Conservation (phyloP, 2,888 invertebrate species). For the Tuta absoluta region DNA sequence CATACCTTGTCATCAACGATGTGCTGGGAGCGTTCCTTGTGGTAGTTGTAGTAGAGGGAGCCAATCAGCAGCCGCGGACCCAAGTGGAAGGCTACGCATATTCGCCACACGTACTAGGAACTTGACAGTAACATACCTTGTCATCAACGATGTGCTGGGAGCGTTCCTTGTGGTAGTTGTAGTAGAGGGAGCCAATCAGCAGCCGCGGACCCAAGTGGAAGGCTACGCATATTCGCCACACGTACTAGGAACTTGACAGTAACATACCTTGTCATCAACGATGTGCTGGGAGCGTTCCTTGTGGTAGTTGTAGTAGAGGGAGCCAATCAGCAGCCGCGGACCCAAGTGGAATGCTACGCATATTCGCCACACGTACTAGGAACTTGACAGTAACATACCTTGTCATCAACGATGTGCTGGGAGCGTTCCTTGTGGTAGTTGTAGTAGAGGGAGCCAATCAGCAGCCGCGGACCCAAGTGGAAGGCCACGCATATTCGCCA, state of each 20-base stretch:
- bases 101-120: conserved; percentile 83
- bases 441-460: background rate
- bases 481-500: too few species aligned
- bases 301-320: conserved; percentile 92
- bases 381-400: too few species aligned
- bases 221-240: too few species aligned
- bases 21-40: too few species aligned
- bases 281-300: conserved; percentile 83
- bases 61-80: background rate
- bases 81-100: conserved; percentile 86
- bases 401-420: too few species aligned
- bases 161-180: background rate
- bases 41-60: background rate
- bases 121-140: too few species aligned
- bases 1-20: too few species aligned
- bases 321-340: conserved; percentile 93
- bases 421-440: background rate
- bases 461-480: too few species aligned
- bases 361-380: conserved; percentile 87
- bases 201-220: too few species aligned
- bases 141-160: too few species aligned
- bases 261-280: conserved; percentile 74
- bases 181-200: background rate
- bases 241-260: too few species aligned
- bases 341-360: conserved; percentile 95